phyloP scores from a whole-genome alignment of 2,888 invertebrate species.

The Diarsia brunnea region DNA sequence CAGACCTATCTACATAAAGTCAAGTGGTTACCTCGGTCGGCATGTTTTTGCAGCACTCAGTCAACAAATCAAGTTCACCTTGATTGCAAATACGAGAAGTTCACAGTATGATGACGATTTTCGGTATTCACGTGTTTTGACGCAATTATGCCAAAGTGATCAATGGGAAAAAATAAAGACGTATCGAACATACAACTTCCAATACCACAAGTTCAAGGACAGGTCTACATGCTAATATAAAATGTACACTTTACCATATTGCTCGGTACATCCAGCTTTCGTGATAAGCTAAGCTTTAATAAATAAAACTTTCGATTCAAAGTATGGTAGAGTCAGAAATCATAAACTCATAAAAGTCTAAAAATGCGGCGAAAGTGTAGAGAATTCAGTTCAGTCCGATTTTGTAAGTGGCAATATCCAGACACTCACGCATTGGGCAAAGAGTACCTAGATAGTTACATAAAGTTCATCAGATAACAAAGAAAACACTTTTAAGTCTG shows the following conservation, averaged over 20 bases:
- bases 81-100: conserved; percentile 45
- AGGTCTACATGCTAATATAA: background rate
- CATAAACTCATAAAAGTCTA: background rate
- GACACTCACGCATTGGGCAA: background rate
- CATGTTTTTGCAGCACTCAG: conserved; percentile 47
- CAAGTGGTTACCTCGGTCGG: conserved; percentile 21
- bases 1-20: background rate
- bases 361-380: conserved; percentile 7
- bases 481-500: background rate
- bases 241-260: background rate
- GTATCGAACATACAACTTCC: background rate
- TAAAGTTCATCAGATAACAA: background rate
- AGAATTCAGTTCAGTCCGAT: conserved; percentile 17
- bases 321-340: conserved; percentile 1
- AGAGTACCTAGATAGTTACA: background rate
- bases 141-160: conserved; percentile 25
- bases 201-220: conserved; percentile 3
- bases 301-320: background rate
- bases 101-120: conserved; percentile 34
- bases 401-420: background rate
- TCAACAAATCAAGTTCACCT: conserved; percentile 62
- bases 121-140: conserved; percentile 26
- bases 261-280: background rate
- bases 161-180: conserved; percentile 3
- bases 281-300: conserved; percentile 2